Conservation (phyloP, 2,797 vertebrate species). For the Menidia menidia region DNA sequence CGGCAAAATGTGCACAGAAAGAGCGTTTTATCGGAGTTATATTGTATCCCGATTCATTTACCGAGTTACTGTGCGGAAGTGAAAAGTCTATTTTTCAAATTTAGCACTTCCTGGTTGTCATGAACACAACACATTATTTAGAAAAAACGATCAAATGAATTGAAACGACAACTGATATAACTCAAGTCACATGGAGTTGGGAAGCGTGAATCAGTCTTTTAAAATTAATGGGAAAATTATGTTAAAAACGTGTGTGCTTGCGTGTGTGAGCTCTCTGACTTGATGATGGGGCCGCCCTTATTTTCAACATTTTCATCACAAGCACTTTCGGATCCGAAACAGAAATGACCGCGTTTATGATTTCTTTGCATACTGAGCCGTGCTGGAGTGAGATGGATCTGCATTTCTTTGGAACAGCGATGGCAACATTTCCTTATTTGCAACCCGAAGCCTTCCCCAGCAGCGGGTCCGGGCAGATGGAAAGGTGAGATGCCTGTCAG, state of each 20-base stretch:
- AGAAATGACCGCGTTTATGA: too few species aligned
- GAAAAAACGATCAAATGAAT: constrained; percentile 15
- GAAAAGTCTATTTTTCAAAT: constrained; percentile 37
- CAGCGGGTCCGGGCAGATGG: too few species aligned
- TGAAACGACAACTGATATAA: constrained; percentile 14
- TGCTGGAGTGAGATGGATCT: too few species aligned
- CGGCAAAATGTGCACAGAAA: constrained; percentile 62
- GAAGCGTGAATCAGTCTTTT: constrained; percentile 22
- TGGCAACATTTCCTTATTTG: too few species aligned
- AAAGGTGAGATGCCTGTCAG: too few species aligned
- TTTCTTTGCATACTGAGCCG: too few species aligned
- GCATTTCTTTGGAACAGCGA: too few species aligned
- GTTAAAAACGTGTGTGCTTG: background rate
- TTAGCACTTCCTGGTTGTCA: constrained; percentile 18
- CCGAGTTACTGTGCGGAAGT: constrained; percentile 26
- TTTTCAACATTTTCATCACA: background rate
- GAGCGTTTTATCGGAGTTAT: constrained; percentile 40
- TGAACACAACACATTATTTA: constrained; percentile 9
- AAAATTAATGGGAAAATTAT: constrained; percentile 13
- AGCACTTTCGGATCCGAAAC: too few species aligned
- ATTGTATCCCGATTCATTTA: constrained; percentile 44
- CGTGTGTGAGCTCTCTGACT: background rate
- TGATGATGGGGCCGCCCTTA: background rate
- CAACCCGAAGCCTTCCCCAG: too few species aligned
- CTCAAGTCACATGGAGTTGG: constrained; percentile 1